Evolutionary conservation across 2,113 vertebrate genomes (phyloP).

Genomic region (Protobothrops mucrosquamatus): DNA sequence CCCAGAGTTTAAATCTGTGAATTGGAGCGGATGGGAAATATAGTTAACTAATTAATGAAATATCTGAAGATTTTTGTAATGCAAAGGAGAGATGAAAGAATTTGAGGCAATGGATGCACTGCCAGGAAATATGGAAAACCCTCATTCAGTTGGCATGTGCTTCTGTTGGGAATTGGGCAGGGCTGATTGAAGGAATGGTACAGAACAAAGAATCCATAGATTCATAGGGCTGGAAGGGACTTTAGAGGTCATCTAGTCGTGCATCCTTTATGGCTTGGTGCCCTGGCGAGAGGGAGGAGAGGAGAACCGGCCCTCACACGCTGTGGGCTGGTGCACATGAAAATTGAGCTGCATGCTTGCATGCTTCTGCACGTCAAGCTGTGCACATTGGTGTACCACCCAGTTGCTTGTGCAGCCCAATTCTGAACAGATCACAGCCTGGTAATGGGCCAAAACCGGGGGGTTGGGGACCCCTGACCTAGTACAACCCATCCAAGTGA

Average conservation of each 20-base stretch:
- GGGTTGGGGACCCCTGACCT: no score
- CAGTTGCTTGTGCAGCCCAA: no score
- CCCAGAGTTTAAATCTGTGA: not conserved
- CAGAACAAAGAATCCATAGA: not conserved
- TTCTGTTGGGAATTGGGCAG: not conserved
- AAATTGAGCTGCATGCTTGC: no score
- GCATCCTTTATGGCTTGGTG: no score
- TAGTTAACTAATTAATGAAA: not conserved
- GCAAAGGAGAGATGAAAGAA: slow-evolving; percentile 59
- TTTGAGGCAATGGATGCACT: slow-evolving; percentile 61
- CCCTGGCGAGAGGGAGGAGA: no score
- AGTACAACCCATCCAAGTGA: no score
- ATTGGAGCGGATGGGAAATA: not conserved
- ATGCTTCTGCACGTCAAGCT: no score
- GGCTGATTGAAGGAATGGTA: not conserved
- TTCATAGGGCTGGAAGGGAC: not conserved
- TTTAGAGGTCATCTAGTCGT: not conserved
- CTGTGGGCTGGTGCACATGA: no score
- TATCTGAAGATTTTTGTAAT: slow-evolving; percentile 48
- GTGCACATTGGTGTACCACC: no score
- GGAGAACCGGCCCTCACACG: no score
- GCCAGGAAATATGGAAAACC: slow-evolving; percentile 60
- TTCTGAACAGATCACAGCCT: no score
- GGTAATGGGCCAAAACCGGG: no score
- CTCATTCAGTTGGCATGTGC: slow-evolving; percentile 53